Percentiles rank a stretch among this genome's conserved stretches.
Evolutionary conservation across 2,888 invertebrate genomes (phyloP).

Genomic region (Phymatocera aterrima): DNA sequence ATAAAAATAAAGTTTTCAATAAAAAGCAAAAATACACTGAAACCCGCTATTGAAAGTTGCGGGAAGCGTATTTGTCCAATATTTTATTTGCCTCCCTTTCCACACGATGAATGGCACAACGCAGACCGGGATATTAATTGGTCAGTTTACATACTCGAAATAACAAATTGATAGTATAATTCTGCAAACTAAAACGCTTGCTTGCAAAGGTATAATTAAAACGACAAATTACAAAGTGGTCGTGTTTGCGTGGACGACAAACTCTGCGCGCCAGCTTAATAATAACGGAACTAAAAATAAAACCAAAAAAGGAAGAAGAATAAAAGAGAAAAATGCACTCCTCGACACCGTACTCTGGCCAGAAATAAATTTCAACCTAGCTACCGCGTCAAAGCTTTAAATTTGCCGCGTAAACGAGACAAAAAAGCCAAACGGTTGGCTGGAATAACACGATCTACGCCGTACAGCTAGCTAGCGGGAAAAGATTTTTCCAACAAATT

Average conservation of each 20-base stretch:
- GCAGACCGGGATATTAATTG: slow-evolving; percentile 26
- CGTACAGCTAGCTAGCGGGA: neutral
- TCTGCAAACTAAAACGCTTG: slow-evolving; percentile 39
- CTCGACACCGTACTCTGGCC: slow-evolving; percentile 9
- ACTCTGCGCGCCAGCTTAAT: slow-evolving; percentile 1
- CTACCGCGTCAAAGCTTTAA: slow-evolving; percentile 31
- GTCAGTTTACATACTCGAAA: slow-evolving; percentile 30
- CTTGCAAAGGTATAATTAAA: slow-evolving; percentile 10
- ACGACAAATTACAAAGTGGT: slow-evolving; percentile 43
- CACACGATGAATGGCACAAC: neutral
- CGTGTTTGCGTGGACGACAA: slow-evolving; percentile 17
- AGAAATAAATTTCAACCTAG: slow-evolving; percentile 23
- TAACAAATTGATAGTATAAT: slow-evolving; percentile 44
- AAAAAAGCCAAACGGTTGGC: neutral
- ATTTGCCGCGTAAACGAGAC: slow-evolving; percentile 3
- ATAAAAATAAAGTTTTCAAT: neutral
- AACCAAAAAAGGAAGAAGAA: neutral
- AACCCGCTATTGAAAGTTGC: neutral
- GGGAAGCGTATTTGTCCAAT: slow-evolving; percentile 16
- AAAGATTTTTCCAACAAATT: slow-evolving; percentile 17
- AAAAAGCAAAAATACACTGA: neutral
- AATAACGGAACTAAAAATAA: neutral
- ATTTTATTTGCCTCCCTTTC: slow-evolving; percentile 37
- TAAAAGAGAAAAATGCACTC: slow-evolving; percentile 9
- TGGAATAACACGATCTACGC: slow-evolving; percentile 17